phyloP scores from a whole-genome alignment of 2,113 vertebrate species.

The Sporophila hypoxantha region DNA sequence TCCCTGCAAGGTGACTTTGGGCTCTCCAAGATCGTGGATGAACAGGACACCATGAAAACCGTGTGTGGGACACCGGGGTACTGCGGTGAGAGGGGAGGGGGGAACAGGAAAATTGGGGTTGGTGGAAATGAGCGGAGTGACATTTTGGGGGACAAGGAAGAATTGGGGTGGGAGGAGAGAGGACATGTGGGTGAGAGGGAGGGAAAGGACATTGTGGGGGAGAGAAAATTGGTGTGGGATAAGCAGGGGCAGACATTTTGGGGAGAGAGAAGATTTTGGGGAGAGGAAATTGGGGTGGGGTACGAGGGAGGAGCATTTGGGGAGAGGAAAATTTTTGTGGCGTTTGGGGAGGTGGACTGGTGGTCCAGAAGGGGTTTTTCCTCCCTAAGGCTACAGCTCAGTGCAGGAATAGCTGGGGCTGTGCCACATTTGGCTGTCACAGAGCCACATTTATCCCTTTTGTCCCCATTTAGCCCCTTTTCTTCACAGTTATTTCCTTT shows the following conservation, averaged over 20 bases:
- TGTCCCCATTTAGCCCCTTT: too few relatives aligned
- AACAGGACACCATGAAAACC: slow-evolving; percentile 87
- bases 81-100: slow-evolving; percentile 72
- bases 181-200: neutral
- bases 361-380: too few relatives aligned
- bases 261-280: neutral
- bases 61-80: slow-evolving; percentile 87
- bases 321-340: too few relatives aligned
- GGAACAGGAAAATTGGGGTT: neutral
- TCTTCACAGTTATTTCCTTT: too few relatives aligned
- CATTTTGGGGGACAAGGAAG: too few relatives aligned
- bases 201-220: too few relatives aligned
- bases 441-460: neutral
- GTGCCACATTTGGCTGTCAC: rapidly evolving
- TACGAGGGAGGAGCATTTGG: neutral
- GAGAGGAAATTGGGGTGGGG: neutral
- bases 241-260: neutral
- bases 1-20: slow-evolving; percentile 78
- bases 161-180: too few relatives aligned
- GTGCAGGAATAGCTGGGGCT: neutral
- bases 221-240: too few relatives aligned
- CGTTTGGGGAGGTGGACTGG: too few relatives aligned
- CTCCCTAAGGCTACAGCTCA: neutral
- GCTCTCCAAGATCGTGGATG: slow-evolving; percentile 85
- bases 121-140: too few relatives aligned